Percentiles rank a stretch among this genome's conserved stretches.
These are phyloP conservation scores for Tragulus kanchil DNA, from an alignment of 2,113 vertebrate species.

Conservation along the genomic window DNA sequence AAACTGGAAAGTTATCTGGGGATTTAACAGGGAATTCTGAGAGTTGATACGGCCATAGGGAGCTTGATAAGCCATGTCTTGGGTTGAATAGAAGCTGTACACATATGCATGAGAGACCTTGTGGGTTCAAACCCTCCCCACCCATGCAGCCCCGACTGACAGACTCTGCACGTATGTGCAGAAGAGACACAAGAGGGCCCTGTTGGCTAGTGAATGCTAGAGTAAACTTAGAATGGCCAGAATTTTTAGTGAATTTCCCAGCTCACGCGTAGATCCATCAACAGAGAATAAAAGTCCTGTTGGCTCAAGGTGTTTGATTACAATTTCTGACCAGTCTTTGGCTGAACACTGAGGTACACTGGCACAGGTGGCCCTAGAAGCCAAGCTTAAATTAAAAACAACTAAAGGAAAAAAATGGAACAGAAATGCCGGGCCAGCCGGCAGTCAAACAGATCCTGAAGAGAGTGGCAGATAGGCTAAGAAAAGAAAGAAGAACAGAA, in stretches of 20 bases:
- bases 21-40: neutral
- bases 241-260: slow-evolving; percentile 32
- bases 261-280: neutral
- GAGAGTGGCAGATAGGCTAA: too few species aligned
- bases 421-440: too few species aligned
- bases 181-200: neutral
- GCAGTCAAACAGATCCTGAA: too few species aligned
- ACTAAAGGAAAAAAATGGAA: neutral
- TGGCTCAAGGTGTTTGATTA: neutral
- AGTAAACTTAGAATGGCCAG: neutral
- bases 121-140: neutral
- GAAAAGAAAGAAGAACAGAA: too few species aligned
- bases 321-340: neutral
- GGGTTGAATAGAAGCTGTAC: neutral
- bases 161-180: neutral
- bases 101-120: neutral
- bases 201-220: neutral
- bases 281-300: neutral
- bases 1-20: neutral
- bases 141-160: neutral
- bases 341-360: neutral
- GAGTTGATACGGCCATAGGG: neutral
- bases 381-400: slow-evolving; percentile 12
- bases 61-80: neutral
- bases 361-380: neutral